Evolutionary conservation across 1,140 invertebrate species (phyloP).

Genomic region (Drosophila rufa): DNA sequence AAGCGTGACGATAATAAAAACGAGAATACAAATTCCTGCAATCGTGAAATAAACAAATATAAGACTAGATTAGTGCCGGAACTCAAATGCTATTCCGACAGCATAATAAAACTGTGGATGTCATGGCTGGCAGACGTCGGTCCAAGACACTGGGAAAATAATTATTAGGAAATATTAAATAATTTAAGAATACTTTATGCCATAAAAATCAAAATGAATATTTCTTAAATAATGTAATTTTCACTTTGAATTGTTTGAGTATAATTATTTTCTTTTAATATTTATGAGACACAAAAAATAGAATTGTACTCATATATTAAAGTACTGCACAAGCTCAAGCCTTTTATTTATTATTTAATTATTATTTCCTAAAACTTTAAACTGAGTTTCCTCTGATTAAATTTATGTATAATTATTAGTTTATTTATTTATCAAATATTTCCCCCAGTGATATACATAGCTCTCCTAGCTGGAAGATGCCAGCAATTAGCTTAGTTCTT

Average conservation of each 20-base stretch:
- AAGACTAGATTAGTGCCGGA: background rate
- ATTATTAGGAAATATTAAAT: background rate
- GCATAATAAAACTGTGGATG: slow-evolving; percentile 11
- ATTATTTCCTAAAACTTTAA: background rate
- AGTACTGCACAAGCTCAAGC: background rate
- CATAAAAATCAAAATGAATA: no score
- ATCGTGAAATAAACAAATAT: slow-evolving; percentile 24
- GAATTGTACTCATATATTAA: background rate
- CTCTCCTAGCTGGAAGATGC: slow-evolving; percentile 1
- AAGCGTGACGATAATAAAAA: slow-evolving; percentile 84
- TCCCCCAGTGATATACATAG: background rate
- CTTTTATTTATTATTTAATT: background rate
- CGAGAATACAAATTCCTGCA: slow-evolving; percentile 83
- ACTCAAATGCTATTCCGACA: background rate
- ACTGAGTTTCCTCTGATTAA: no score
- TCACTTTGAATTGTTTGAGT: no score
- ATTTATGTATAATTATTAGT: background rate
- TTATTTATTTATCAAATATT: background rate
- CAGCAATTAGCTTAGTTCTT: slow-evolving; percentile 36
- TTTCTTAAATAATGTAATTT: no score
- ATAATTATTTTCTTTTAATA: no score
- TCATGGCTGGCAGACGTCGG: background rate
- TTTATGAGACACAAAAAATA: no score
- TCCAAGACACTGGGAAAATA: background rate
- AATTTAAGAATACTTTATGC: no score